Conservation (phyloP, 2,113 vertebrate species). For the Platanista minor region DNA sequence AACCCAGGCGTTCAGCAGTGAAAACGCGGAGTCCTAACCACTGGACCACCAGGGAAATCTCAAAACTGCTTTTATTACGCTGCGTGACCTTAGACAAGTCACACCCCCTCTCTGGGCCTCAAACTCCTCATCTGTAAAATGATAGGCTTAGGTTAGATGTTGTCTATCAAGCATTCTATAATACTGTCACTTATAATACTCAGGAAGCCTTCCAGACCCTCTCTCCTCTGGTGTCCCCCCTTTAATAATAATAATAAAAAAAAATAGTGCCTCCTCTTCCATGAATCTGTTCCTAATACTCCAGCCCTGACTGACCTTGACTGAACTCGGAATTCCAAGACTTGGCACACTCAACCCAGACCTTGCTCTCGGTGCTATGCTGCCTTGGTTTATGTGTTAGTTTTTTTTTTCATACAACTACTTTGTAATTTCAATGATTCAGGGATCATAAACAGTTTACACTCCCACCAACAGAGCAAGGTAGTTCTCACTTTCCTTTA, state of each 20-base stretch:
- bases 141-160: background rate
- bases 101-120: background rate
- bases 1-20: background rate
- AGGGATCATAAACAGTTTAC: background rate
- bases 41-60: background rate
- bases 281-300: background rate
- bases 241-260: background rate
- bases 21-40: background rate
- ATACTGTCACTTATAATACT: background rate
- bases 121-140: background rate
- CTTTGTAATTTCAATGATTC: background rate
- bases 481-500: background rate
- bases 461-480: background rate
- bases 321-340: background rate
- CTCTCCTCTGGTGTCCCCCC: background rate
- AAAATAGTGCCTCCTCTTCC: background rate
- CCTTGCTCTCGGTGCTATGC: background rate
- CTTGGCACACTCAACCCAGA: background rate
- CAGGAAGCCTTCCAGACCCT: background rate
- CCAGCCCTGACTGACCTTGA: background rate
- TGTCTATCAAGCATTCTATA: background rate
- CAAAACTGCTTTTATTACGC: background rate
- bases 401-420: background rate
- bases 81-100: background rate
- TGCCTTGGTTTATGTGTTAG: background rate